Evolutionary conservation across 2,888 invertebrate genomes (phyloP).

Genomic region (Nephrotoma guestfalica): DNA sequence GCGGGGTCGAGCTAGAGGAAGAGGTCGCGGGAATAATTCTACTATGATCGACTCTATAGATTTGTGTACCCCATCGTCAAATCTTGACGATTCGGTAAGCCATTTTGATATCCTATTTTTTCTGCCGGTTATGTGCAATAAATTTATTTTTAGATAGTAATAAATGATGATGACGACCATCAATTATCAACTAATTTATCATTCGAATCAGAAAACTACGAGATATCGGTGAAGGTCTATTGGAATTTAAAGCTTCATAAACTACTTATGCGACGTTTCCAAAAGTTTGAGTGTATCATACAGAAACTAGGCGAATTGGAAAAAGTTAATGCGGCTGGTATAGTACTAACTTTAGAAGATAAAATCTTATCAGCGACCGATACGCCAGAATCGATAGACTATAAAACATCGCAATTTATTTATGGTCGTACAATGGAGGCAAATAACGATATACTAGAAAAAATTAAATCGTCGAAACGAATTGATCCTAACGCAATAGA

Average conservation of each 20-base stretch:
- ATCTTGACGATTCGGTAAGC: background rate
- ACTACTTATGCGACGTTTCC: slow-evolving; percentile 10
- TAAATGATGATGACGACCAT: slow-evolving; percentile 6
- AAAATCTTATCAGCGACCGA: slow-evolving; percentile 19
- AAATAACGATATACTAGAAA: background rate
- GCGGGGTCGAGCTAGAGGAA: background rate
- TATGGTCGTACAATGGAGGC: slow-evolving; percentile 2
- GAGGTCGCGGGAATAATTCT: background rate
- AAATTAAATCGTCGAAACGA: background rate
- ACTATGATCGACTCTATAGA: background rate
- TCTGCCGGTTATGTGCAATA: background rate
- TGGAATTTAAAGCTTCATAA: slow-evolving; percentile 22
- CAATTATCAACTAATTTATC: slow-evolving; percentile 12
- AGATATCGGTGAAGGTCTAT: slow-evolving; percentile 17
- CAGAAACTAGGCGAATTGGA: slow-evolving; percentile 21
- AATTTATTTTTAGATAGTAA: background rate
- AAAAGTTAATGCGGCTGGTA: slow-evolving; percentile 14
- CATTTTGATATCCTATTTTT: background rate
- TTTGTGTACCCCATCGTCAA: background rate
- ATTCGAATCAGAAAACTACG: slow-evolving; percentile 21
- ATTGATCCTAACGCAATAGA: slow-evolving; percentile 17
- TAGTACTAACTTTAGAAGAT: slow-evolving; percentile 21
- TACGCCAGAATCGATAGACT: slow-evolving; percentile 21
- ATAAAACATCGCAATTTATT: slow-evolving; percentile 22
- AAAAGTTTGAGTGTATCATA: slow-evolving; percentile 23